Evolutionary conservation across 2,113 vertebrate genomes (phyloP).

Genomic region (Phoenicopterus ruber): DNA sequence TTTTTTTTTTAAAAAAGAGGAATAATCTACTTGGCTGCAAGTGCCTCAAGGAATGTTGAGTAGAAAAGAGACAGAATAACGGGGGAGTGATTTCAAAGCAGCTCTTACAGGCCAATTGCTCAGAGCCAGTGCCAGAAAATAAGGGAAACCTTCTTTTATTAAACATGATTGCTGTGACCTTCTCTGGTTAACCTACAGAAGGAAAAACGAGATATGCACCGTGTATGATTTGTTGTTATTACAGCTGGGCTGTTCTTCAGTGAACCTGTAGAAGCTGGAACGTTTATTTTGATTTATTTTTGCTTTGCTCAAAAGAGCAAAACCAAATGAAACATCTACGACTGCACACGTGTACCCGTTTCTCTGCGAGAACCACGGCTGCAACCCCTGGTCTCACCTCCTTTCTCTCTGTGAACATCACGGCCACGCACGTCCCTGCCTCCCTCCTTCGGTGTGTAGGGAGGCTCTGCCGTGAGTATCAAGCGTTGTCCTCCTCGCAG

Average conservation of each 20-base stretch:
- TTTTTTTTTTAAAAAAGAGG: constrained; percentile 34
- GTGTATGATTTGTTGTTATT: constrained; percentile 12
- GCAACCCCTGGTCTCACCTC: background rate
- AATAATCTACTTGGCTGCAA: constrained; percentile 51
- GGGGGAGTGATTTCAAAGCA: constrained; percentile 64
- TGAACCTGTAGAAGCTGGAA: background rate
- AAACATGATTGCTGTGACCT: constrained; percentile 55
- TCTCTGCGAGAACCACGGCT: background rate
- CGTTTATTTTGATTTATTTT: constrained; percentile 19
- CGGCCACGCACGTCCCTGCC: background rate
- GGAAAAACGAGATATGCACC: background rate
- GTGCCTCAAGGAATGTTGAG: constrained; percentile 47
- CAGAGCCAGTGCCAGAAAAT: constrained; percentile 57
- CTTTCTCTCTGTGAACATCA: background rate
- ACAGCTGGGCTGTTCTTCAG: background rate
- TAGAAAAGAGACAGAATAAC: constrained; percentile 61
- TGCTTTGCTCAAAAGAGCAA: background rate
- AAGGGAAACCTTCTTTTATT: constrained; percentile 66
- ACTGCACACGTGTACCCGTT: background rate
- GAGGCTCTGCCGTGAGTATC: background rate
- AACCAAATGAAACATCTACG: background rate
- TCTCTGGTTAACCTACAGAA: constrained; percentile 52
- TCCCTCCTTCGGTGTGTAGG: background rate
- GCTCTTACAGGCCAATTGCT: constrained; percentile 48
- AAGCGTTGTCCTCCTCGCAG: background rate